Evolutionary conservation across 2,888 invertebrate species (phyloP), one percentile per base, ranked within the genome.

Genomic region (Syritta pipiens): DNA sequence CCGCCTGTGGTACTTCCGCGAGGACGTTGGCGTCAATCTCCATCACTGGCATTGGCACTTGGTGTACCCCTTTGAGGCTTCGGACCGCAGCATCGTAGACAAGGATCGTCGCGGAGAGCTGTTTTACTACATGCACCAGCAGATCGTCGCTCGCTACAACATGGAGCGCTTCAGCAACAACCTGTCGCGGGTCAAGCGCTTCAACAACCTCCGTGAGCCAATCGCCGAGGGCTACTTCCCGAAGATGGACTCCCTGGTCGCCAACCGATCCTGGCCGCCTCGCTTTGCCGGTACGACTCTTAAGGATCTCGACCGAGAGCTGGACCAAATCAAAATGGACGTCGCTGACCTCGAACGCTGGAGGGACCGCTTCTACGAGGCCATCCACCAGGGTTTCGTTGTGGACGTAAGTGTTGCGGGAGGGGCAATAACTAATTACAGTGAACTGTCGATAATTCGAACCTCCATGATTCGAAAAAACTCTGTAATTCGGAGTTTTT

Each of bases 221-320:
- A 94, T 96, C 82, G 86, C 88, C 0, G 95, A 96, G 86, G 96
- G 93, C 0, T 96, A 96, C 88, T 96, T 95, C 90, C 94, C 95
- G 3, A 96, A 96, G 88, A 89, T 96, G 85, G 94, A 95, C 88
- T 94, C 94, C 1, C 89, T 93, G 82, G 93, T 95, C 3, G 92
- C 95, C 19, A 94, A 94, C 83, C 90, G 94, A 0, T 90, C 93
- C 1, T 95, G 94, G 93, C 94, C 95, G 0, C 91, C 94, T 0
- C 91, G 95, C 83, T 92, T 93, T 32, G 89, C 90, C 0, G 90
- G 90, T 46, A 90, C 92, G 0, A 83, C 83, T 0, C 84, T 94
- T 2, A 86, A 89, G 9, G 93, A 95, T 84, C 82, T 95, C 30
- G 91, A 92, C 84, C 91, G 95, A 1, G 92, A 93, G 17, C 90